phyloP scores from a whole-genome alignment of 2,113 vertebrate species.

The Engystomops pustulosus region DNA sequence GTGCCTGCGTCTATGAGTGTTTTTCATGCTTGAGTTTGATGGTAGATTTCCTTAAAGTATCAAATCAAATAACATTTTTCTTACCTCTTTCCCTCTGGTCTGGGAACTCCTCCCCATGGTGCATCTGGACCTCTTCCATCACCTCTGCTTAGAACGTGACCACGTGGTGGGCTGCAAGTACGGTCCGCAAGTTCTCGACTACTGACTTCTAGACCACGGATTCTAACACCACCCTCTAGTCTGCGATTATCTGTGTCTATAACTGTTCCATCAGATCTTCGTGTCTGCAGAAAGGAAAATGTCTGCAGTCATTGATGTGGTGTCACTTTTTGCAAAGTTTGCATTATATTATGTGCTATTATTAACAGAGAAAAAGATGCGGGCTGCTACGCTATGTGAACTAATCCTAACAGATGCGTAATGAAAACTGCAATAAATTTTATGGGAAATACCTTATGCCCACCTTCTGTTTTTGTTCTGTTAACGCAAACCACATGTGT shows the following conservation, averaged over 20 bases:
- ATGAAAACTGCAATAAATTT: too few species aligned
- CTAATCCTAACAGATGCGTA: too few species aligned
- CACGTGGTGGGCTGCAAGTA: conserved; percentile 84
- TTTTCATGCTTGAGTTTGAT: too few species aligned
- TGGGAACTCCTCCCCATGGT: conserved; percentile 73
- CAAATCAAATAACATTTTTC: not conserved
- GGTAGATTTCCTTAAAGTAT: too few species aligned
- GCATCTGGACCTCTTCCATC: conserved; percentile 67
- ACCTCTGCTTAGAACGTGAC: conserved; percentile 81
- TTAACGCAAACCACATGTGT: too few species aligned
- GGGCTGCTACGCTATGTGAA: too few species aligned
- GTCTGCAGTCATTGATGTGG: not conserved
- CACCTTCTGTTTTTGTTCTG: too few species aligned
- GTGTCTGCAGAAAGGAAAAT: conserved; percentile 11
- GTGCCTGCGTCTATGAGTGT: too few species aligned
- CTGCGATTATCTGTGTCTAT: conserved; percentile 60
- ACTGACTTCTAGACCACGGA: conserved; percentile 89
- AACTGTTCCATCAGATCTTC: conserved; percentile 50
- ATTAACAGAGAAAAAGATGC: too few species aligned
- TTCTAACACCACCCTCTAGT: conserved; percentile 74
- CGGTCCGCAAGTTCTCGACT: conserved; percentile 90
- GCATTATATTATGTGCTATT: too few species aligned
- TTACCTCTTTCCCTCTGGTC: conserved; percentile 64
- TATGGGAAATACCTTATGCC: too few species aligned
- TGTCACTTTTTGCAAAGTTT: not conserved